Evolutionary conservation across 2,113 vertebrate species (phyloP).

Genomic region (Sinocyclocheilus anophthalmus): DNA sequence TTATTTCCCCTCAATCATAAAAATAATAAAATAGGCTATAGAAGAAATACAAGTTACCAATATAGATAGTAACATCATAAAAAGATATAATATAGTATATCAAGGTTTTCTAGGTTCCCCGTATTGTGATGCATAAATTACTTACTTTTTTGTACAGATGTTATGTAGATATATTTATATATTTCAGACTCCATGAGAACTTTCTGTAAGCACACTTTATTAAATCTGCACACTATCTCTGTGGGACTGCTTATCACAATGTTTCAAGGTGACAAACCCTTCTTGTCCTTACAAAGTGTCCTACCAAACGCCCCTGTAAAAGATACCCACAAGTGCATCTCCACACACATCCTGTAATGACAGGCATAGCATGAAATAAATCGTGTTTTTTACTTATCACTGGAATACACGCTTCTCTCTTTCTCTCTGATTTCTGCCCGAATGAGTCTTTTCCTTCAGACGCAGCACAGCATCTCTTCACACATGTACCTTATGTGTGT

Average conservation of each 20-base stretch:
- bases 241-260: slow-evolving; percentile 10
- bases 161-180: neutral
- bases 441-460: slow-evolving; percentile 20
- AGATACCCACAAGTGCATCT: slow-evolving; percentile 11
- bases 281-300: slow-evolving; percentile 31
- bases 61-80: neutral
- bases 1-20: neutral
- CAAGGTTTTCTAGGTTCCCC: too few relatives aligned
- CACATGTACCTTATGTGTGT: slow-evolving; percentile 46
- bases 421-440: neutral
- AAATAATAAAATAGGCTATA: neutral
- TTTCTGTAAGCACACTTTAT: neutral
- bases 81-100: too few relatives aligned
- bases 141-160: neutral
- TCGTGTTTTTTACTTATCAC: neutral
- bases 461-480: slow-evolving; percentile 41
- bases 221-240: neutral
- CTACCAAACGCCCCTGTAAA: slow-evolving; percentile 25
- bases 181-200: neutral
- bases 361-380: slow-evolving; percentile 3
- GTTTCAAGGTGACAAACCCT: slow-evolving; percentile 30
- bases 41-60: neutral
- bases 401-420: neutral
- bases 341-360: slow-evolving; percentile 24
- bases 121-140: neutral